phyloP scores from a whole-genome alignment of 1,140 invertebrate genomes.

The Aplysia californica region DNA sequence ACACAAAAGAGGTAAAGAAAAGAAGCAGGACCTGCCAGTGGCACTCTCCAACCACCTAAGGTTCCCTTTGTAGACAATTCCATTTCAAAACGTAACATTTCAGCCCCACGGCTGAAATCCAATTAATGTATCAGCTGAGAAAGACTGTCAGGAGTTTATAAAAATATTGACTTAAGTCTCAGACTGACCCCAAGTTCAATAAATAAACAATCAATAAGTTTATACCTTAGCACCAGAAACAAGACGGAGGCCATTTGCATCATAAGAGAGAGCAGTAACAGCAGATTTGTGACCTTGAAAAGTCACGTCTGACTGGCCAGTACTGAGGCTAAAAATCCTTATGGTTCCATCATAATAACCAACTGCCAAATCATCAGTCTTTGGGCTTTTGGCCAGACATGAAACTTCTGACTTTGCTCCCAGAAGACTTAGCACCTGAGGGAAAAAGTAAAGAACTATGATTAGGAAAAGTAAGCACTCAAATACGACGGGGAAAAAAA shows the following conservation, averaged over 20 bases:
- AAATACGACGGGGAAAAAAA: background rate
- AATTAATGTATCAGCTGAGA: too few species aligned
- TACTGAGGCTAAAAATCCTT: conserved; percentile 76
- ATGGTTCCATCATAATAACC: conserved; percentile 93
- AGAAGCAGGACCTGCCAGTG: too few species aligned
- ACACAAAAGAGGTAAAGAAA: too few species aligned
- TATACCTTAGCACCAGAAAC: conserved; percentile 89
- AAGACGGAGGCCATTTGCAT: conserved; percentile 81
- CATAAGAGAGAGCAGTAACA: conserved; percentile 85
- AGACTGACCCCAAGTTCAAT: too few species aligned
- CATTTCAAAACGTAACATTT: too few species aligned
- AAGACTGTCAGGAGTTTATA: too few species aligned
- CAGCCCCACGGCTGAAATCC: too few species aligned
- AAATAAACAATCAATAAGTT: too few species aligned
- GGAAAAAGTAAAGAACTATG: background rate
- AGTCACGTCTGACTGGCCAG: conserved; percentile 77
- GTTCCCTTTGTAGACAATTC: too few species aligned
- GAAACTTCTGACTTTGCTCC: conserved; percentile 85
- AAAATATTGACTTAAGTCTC: too few species aligned
- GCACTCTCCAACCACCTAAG: too few species aligned
- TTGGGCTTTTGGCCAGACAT: conserved; percentile 76
- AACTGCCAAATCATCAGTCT: conserved; percentile 83
- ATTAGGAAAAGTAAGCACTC: background rate
- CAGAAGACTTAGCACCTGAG: conserved; percentile 58
- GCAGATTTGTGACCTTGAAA: conserved; percentile 91